These are phyloP conservation scores for Holacanthus passer DNA, from an alignment of 2,113 vertebrate genomes.

Conservation along the genomic window DNA sequence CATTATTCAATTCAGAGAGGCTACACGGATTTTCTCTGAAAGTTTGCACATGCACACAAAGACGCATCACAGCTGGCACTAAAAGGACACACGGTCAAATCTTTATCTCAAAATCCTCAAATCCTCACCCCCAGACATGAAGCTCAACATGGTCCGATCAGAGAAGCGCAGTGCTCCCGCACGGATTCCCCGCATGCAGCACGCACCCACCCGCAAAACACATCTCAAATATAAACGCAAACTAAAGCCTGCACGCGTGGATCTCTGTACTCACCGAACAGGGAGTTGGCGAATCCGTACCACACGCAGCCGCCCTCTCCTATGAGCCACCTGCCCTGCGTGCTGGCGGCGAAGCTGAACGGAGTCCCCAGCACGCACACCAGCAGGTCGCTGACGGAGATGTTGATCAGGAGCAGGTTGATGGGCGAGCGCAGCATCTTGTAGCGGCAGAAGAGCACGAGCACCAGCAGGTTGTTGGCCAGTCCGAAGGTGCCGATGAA, in stretches of 20 bases:
- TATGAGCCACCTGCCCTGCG: conserved; percentile 86
- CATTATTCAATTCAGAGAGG: neutral
- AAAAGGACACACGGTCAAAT: rapidly evolving
- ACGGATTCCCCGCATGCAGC: neutral
- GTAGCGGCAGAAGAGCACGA: conserved; percentile 87
- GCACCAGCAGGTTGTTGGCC: conserved; percentile 85
- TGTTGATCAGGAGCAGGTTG: conserved; percentile 89
- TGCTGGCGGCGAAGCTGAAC: conserved; percentile 89
- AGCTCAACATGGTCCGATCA: neutral
- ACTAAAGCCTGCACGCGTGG: neutral
- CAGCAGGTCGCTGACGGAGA: conserved; percentile 88
- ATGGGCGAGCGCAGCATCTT: conserved; percentile 87
- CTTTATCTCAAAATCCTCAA: too few species aligned
- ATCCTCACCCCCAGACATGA: neutral
- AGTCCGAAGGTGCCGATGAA: conserved; percentile 84
- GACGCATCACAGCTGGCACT: neutral
- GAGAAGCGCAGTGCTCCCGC: neutral
- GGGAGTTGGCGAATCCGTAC: conserved; percentile 89
- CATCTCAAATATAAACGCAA: neutral
- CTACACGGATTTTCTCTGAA: conserved; percentile 5
- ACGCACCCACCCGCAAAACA: neutral
- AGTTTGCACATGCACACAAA: conserved; percentile 27
- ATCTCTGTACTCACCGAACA: conserved; percentile 84
- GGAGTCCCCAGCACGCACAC: conserved; percentile 88
- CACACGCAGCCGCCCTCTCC: conserved; percentile 86